Evolutionary conservation across 1,140 invertebrate species (phyloP), one percentile per base, ranked within the genome.

Genomic region (Tribolium madens): DNA sequence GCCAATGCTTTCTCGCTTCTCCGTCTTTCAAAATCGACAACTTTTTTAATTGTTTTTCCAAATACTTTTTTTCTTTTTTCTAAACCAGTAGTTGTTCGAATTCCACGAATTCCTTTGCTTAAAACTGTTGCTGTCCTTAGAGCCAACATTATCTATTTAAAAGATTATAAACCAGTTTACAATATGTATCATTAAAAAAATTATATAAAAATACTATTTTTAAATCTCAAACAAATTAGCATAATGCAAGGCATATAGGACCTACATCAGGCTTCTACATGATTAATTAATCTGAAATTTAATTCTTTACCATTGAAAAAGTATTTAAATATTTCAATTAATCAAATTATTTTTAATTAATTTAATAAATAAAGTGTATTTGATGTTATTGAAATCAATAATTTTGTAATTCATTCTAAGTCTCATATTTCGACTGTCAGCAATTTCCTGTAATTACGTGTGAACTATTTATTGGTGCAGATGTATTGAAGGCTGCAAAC

Each of bases 261-360:
- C 17, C 17, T 60, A 60, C 17, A 60, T 60, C 53, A 26, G 53
- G 53, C 17, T 60, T 26, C 17, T 26, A 60, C 18, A 60, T 21
- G 53, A 60, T 60, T 60, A 60, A 60, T 60, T 60, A 60, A 60
- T 60, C 53, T 60, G 18, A 60, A 60, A 21, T 60, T 60, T 60
- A 60, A 60, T 60, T 60, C 48, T 60, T 60, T 60, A 60, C 53
- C 18, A 21, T 26, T 10, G 53, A 60, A 60, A 12, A 60, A 60
- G 17, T 60, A 60, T 60, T 60, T 60, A 60, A 60, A 3, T 60
- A 26, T 60, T 60, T 60, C 53, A 60, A 60, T 60, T 60, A 60
- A 60, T 60, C 6, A 60, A 21, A 60, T 26, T 60, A 60, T 60
- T 60, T 60, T 26, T 26, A 60, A 60, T 60, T 21, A 60, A 60